phyloP scores from a whole-genome alignment of 2,113 vertebrate genomes.

The Pogona vitticeps region DNA sequence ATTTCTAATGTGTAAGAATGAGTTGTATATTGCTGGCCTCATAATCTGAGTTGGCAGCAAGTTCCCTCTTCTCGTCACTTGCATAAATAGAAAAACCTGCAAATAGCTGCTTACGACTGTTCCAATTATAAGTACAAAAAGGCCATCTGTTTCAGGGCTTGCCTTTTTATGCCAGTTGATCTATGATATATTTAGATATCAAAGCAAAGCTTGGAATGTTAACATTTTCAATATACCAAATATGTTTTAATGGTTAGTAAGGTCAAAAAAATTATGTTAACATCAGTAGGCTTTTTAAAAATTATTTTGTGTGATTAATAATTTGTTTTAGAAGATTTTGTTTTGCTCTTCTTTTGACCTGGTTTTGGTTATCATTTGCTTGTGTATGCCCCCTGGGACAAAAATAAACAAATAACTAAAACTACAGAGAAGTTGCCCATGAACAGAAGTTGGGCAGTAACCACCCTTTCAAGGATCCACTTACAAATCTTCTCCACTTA shows the following conservation, averaged over 20 bases:
- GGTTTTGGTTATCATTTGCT: no score
- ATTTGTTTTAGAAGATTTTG: background rate
- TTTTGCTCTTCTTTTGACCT: background rate
- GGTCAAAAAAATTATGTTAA: background rate
- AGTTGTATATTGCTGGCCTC: background rate
- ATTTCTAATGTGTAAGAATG: background rate
- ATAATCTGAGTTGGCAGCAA: background rate
- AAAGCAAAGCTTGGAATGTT: background rate
- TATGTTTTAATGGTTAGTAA: no score
- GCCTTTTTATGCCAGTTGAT: background rate
- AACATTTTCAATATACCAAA: no score
- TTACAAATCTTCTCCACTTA: no score
- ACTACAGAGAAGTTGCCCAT: no score
- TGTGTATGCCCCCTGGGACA: no score
- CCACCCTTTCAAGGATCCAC: no score
- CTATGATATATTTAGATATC: background rate
- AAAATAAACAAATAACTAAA: no score
- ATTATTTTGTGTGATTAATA: background rate
- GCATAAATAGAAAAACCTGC: background rate
- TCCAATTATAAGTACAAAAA: constrained; percentile 1
- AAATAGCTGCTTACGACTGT: background rate
- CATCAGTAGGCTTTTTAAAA: no score
- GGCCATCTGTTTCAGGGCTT: background rate
- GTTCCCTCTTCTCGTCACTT: background rate
- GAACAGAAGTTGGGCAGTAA: no score